Evolutionary conservation across 2,797 vertebrate species (phyloP).

Genomic region (Furcifer pardalis): DNA sequence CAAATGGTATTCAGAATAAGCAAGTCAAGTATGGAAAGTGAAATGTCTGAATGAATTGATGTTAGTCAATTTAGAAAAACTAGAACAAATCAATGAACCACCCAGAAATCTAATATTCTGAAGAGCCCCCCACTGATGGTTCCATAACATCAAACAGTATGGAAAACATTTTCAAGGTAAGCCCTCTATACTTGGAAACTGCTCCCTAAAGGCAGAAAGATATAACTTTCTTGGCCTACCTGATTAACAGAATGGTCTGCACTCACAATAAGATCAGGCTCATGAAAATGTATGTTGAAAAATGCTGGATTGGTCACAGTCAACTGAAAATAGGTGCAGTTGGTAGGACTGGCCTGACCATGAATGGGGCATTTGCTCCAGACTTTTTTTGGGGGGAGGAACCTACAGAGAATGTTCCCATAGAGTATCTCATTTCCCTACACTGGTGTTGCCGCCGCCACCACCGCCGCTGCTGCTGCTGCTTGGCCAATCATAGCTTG

Average conservation of each 20-base stretch:
- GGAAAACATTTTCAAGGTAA: conserved; percentile 71
- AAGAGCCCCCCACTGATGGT: conserved; percentile 52
- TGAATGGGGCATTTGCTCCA: neutral
- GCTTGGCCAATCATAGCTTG: neutral
- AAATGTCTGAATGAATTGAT: conserved; percentile 58
- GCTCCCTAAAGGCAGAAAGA: conserved; percentile 67
- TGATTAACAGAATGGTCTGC: conserved; percentile 68
- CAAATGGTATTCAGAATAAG: conserved; percentile 44
- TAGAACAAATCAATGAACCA: conserved; percentile 73
- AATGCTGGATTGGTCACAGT: neutral
- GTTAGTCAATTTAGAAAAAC: conserved; percentile 62
- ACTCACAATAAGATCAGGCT: conserved; percentile 56
- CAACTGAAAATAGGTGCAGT: neutral
- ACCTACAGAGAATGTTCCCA: neutral
- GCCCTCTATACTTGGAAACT: conserved; percentile 61
- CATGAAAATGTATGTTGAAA: conserved; percentile 50
- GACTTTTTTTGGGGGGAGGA: no score
- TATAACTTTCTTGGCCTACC: conserved; percentile 65
- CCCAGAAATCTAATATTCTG: conserved; percentile 64
- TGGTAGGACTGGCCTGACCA: neutral
- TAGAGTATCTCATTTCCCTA: neutral
- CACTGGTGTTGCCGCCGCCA: no score
- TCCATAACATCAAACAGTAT: conserved; percentile 70
- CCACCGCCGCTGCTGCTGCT: no score
- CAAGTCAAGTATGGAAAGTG: conserved; percentile 41